Evolutionary conservation across 2,113 vertebrate species (phyloP).

Genomic region (Illadopsis cleaveri): DNA sequence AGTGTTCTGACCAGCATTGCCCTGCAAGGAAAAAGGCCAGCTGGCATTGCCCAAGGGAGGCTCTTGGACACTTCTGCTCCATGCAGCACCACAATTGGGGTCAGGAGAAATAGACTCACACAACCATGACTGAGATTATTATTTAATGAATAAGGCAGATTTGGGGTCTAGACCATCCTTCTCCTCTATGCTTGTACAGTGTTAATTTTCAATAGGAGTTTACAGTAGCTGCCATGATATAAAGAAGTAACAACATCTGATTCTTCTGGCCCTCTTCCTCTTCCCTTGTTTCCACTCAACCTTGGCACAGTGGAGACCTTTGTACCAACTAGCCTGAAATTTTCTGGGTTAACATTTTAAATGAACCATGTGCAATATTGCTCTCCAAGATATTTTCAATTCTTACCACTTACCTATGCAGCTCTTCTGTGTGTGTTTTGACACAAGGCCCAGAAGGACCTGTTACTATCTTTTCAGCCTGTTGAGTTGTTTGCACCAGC

Average conservation of each 20-base stretch:
- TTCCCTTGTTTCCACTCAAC: neutral
- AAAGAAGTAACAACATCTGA: neutral
- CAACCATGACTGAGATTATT: neutral
- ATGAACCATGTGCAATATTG: neutral
- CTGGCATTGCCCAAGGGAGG: neutral
- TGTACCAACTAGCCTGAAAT: neutral
- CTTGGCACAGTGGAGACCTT: neutral
- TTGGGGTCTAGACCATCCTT: neutral
- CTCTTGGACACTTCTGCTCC: neutral
- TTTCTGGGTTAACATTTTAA: neutral
- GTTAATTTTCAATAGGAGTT: neutral
- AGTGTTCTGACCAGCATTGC: rapidly evolving
- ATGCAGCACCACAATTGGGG: rapidly evolving
- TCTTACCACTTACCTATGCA: neutral
- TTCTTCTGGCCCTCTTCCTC: neutral
- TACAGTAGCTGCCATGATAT: rapidly evolving
- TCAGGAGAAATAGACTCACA: neutral
- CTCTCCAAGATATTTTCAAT: neutral
- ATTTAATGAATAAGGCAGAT: neutral
- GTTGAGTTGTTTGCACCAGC: neutral
- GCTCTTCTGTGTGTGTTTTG: neutral
- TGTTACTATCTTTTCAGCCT: neutral
- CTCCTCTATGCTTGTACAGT: neutral
- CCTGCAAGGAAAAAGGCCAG: neutral
- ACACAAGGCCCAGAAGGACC: neutral